These are phyloP conservation scores for Callithrix jacchus DNA, from an alignment of 2,113 vertebrate genomes.

Conservation along the genomic window DNA sequence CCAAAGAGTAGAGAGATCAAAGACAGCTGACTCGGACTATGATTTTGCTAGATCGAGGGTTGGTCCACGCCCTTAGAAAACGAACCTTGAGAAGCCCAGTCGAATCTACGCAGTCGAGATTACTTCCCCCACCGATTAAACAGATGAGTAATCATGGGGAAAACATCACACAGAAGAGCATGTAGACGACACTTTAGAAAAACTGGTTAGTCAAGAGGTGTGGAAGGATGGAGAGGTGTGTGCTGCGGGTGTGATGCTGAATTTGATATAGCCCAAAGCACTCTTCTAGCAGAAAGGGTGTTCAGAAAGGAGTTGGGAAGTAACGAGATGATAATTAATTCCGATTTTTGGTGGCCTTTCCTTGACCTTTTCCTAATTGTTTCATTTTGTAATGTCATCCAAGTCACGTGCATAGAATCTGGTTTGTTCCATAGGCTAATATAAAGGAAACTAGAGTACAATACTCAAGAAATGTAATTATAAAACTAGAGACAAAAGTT, in stretches of 20 bases:
- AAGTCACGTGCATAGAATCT: slow-evolving; percentile 1
- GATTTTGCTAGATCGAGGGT: background rate
- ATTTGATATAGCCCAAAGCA: background rate
- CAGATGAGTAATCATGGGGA: background rate
- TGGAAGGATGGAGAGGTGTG: background rate
- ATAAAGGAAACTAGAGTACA: background rate
- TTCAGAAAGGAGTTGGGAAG: background rate
- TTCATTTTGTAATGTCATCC: background rate
- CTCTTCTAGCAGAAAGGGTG: background rate
- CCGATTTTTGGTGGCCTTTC: background rate
- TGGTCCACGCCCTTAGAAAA: slow-evolving; percentile 21
- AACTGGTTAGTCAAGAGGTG: background rate
- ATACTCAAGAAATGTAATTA: background rate
- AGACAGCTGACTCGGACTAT: background rate
- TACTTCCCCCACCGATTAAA: background rate
- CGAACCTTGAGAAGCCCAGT: background rate
- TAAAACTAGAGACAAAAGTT: background rate
- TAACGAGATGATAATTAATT: background rate
- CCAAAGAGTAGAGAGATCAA: background rate
- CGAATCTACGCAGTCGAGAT: background rate
- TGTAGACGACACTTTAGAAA: background rate
- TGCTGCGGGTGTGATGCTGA: background rate
- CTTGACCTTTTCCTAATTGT: background rate
- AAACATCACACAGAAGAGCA: background rate
- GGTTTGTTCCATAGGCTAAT: background rate